These are phyloP conservation scores for Drosophila peninsularis DNA, from an alignment of 2,888 invertebrate species.

Conservation along the genomic window DNA sequence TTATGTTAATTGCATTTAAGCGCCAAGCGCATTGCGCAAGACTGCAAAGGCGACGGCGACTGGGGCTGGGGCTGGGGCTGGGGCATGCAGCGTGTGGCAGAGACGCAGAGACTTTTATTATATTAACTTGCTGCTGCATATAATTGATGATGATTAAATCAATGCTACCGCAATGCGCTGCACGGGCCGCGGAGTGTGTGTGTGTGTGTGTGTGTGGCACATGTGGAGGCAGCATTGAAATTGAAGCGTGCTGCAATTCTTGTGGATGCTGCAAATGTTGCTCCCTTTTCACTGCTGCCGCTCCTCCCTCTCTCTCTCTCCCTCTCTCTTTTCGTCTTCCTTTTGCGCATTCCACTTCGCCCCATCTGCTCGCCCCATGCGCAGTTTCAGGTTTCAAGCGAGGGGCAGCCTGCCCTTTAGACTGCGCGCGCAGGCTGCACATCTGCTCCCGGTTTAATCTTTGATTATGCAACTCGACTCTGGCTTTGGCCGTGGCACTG, in stretches of 20 bases:
- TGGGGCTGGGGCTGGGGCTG: neutral
- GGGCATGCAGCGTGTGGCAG: constrained; percentile 24
- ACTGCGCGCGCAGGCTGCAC: constrained; percentile 33
- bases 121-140: constrained; percentile 82
- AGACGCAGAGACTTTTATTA: constrained; percentile 75
- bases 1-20: constrained; percentile 82
- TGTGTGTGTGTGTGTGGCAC: neutral
- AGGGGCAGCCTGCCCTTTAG: constrained; percentile 40
- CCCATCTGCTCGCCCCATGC: constrained; percentile 22
- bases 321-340: neutral
- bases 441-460: constrained; percentile 55
- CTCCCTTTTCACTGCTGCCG: constrained; percentile 10
- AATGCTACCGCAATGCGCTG: constrained; percentile 83
- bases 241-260: constrained; percentile 47
- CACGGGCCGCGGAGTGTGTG: constrained; percentile 5
- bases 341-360: neutral
- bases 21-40: constrained; percentile 58
- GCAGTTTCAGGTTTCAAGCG: constrained; percentile 39
- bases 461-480: constrained; percentile 52
- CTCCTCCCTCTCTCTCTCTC: neutral
- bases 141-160: constrained; percentile 84
- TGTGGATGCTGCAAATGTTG: constrained; percentile 50
- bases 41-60: neutral
- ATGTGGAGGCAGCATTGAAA: constrained; percentile 36
- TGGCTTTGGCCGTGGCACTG: neutral